Evolutionary conservation across 2,888 invertebrate genomes (phyloP), one percentile per base, ranked within the genome.

Genomic region (Oligia fasciuncula): DNA sequence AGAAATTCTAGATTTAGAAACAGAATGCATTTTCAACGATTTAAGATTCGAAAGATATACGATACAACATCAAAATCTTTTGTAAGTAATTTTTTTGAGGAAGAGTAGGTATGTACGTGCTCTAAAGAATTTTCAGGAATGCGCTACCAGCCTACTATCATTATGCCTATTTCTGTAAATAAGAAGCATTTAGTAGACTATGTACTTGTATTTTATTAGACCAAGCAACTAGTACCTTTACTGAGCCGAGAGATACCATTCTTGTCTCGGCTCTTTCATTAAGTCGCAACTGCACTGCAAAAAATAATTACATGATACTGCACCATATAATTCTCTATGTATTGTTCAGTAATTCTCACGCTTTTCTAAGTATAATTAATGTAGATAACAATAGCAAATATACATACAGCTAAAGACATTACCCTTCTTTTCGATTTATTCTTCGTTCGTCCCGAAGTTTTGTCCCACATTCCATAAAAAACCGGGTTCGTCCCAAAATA

Each of bases 11-110:
- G 87, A 89, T 6, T n/a, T 66, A 3, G 93, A 86, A 11, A 82
- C 95, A 0, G 95, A 96, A 54, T 97, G 96, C 73, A 93, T 97
- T 68, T 94, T 93, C 90, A 96, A 97, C 79, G 96, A 97, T 82
- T 84, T 97, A 73, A 88, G 96, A 68, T 91, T 91, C 43, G 96
- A 96, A 76, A 92, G 96, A 91, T 97, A 95, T 77, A 91, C 92
- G 78, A 92, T 97, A 73, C 93, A 92, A 1, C 93, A 95, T 83
- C 97, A 97, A 85, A 95, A 97, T 87, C 90, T 96, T 40, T 90
- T 96, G 97, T 97, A 87, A 97, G 97, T 65, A 23, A 1, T 23
- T 40, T 29, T 62, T n/a, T 62, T 14, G n/a, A n/a, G 35, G 17
- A 35, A 29, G 62, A 62, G 14, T 29, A 3, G 35, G 4, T 63